phyloP scores from a whole-genome alignment of 2,113 vertebrate species.

The Onychostruthus taczanowskii region DNA sequence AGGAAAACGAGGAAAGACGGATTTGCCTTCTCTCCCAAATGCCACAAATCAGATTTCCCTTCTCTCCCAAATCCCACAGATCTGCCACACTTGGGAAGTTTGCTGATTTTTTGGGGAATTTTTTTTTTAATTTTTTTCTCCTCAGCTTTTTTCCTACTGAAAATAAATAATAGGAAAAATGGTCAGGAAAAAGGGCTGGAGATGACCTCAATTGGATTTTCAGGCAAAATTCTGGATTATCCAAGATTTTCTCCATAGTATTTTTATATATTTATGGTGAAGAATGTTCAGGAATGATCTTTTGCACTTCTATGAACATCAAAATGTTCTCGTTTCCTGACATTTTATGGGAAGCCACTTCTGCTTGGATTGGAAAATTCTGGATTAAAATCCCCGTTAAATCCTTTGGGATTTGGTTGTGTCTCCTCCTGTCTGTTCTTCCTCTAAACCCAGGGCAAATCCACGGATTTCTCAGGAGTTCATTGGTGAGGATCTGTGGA shows the following conservation, averaged over 20 bases:
- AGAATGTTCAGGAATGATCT: not conserved
- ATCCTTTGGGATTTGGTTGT: not conserved
- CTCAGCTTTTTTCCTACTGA: not conserved
- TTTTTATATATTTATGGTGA: not conserved
- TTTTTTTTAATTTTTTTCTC: no score
- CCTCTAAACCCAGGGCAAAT: not conserved
- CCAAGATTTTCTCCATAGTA: not conserved
- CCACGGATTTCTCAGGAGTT: not conserved
- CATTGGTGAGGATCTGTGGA: not conserved
- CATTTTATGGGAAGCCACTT: not conserved
- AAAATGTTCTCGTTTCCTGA: fast-evolving
- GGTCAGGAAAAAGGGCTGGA: not conserved
- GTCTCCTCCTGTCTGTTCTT: not conserved
- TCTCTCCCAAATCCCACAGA: not conserved
- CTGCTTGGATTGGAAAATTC: not conserved
- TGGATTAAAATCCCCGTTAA: not conserved
- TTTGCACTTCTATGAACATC: not conserved
- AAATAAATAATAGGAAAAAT: not conserved
- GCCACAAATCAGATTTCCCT: not conserved
- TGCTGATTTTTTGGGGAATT: not conserved
- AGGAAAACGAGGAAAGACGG: not conserved
- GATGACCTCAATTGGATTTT: fast-evolving
- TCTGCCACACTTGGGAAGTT: not conserved
- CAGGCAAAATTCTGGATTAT: not conserved
- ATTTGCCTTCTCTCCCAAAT: not conserved